phyloP scores from a whole-genome alignment of 2,888 invertebrate species.

The Venustoraphidia nigricollis region DNA sequence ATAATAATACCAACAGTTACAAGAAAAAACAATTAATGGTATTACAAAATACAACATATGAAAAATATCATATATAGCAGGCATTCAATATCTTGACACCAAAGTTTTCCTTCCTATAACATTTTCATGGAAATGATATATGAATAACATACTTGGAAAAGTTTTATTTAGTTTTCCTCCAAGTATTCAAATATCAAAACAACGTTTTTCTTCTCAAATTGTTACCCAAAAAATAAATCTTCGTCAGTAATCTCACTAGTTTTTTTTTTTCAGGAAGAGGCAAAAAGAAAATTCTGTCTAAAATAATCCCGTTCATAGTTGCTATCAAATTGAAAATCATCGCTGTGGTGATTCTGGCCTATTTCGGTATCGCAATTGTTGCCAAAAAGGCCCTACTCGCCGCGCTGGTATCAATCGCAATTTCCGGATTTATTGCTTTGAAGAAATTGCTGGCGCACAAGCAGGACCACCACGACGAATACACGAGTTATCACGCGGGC shows the following conservation, averaged over 20 bases:
- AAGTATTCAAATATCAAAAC: too few species aligned
- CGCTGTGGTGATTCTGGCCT: constrained; percentile 33
- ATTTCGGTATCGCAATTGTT: constrained; percentile 39
- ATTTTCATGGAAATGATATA: too few species aligned
- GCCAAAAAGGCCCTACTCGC: constrained; percentile 48
- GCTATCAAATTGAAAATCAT: constrained; percentile 43
- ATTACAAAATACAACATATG: too few species aligned
- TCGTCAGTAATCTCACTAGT: not conserved
- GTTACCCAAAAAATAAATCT: too few species aligned
- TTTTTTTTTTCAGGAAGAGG: constrained; percentile 30
- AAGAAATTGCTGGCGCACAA: constrained; percentile 7
- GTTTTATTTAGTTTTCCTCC: too few species aligned
- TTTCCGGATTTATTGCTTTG: constrained; percentile 32
- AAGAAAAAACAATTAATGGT: too few species aligned
- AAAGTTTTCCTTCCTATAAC: too few species aligned
- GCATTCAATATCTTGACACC: too few species aligned
- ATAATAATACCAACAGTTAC: too few species aligned
- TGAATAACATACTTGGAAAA: too few species aligned
- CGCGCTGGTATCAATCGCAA: constrained; percentile 39
- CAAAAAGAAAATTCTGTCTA: constrained; percentile 35
- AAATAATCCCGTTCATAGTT: constrained; percentile 38
- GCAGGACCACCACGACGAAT: not conserved
- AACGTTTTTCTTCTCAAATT: too few species aligned
- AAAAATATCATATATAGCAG: too few species aligned
- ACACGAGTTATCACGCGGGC: constrained; percentile 3